Base-by-base conservation (phyloP, 2,888 invertebrate genomes). In the Oscheius sp. region DNA sequence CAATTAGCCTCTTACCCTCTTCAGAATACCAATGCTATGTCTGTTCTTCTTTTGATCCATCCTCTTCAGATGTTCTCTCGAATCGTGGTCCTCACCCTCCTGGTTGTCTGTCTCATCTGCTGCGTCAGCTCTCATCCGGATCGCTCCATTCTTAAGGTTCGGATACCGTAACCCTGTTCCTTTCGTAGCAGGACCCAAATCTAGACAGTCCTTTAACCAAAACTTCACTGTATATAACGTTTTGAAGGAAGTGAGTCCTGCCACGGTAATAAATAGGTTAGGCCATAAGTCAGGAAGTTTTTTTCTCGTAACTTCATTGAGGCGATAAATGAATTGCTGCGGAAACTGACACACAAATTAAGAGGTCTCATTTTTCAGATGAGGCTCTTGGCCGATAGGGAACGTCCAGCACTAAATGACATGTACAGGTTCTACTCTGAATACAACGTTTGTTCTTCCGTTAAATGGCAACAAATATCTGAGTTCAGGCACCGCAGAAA, bases 401-500 rank as follows among this genome's bases (percentile, higher is more conserved):
- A 68, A 35, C 68, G 42, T 32, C 9, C 53, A n/a, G 55, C 68
- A 2, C 33, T 42, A 42, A 55, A 53, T 35, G 68, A 68, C 9
- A 35, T 68, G 10, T 68, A 68, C 68, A 68, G 68, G 35, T 55
- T 68, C 55, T 37, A 53, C 9, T 33, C 53, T n/a, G n/a, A 9
- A 33, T 55, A 68, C 21, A 21, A 21, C 21, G 21, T 21, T 21
- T 21, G 21, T 21, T 21, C 0, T n/a, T 33, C 68, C 29, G 68
- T 68, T 21, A 42, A 59, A 2, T 48, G 29, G 11, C 50, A 11
- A 5, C 1, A 32, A 29, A 13, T 32, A 21, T 11, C 0, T 35
- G 1, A 51, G 21, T 62, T 7, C 55, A 73, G 73, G 74, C 47
- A 37, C 74, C 68, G 13, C 74, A 74, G 42, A 84, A 84, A 66